A percentile compares a stretch with the other conserved stretches of the same genome.
These are phyloP conservation scores for Leptodactylus fallax DNA, from an alignment of 2,797 vertebrate species.

Conservation along the genomic window DNA sequence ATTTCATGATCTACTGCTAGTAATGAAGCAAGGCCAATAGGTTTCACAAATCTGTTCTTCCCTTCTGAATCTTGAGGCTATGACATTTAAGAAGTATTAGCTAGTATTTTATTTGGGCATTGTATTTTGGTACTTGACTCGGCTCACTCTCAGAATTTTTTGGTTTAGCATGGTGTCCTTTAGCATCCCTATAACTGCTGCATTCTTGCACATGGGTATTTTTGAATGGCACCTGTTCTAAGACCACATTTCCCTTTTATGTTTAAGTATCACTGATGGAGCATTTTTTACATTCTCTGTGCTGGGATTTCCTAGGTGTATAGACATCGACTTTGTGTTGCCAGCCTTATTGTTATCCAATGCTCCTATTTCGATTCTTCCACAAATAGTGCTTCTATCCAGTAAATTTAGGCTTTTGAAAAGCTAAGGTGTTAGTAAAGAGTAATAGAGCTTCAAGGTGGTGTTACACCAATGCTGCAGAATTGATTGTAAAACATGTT, in stretches of 20 bases:
- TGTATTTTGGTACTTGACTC: neutral
- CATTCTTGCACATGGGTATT: conserved; percentile 8
- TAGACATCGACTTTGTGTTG: neutral
- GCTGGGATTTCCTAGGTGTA: neutral
- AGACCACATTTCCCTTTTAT: neutral
- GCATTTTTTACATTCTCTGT: neutral
- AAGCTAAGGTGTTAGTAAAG: neutral
- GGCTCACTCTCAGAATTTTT: neutral
- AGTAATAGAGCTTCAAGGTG: neutral
- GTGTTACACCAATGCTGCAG: neutral
- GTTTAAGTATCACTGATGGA: neutral
- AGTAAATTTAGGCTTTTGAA: neutral
- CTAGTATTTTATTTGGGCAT: neutral
- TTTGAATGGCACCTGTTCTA: neutral
- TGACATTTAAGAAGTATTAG: conserved; percentile 4
- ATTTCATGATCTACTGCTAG: neutral
- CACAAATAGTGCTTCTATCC: neutral
- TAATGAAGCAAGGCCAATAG: neutral
- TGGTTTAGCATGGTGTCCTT: neutral
- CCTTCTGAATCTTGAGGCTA: neutral
- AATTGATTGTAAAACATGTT: neutral
- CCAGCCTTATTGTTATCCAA: neutral
- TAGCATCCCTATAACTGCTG: neutral
- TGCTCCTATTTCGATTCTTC: neutral
- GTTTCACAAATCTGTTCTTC: neutral